Evolutionary conservation across 1,140 invertebrate species (phyloP), one percentile per base, ranked within the genome.

Genomic region (Hylaeus volcanicus): DNA sequence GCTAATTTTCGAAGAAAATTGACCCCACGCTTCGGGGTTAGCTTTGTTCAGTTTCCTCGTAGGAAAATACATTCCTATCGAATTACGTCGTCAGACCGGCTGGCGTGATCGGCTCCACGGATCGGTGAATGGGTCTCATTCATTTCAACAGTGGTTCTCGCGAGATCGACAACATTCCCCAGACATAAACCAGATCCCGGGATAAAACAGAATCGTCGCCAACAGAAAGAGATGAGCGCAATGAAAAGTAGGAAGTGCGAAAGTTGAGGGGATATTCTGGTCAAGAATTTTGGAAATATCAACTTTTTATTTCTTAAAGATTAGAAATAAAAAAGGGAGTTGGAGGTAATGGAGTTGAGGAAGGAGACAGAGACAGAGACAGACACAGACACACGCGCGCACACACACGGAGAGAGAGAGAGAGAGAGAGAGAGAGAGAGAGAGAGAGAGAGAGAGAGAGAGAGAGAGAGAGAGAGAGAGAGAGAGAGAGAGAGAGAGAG

Each of bases 41-140:
- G 26, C 26, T 26, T 51, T 51, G 70, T 53, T 53, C 63, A 48
- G 76, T 78, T 85, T 71, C 63, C 60, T 55, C 56, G 79, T 66
- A 63, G 53, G 79, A 81, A 87, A 86, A 89, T 85, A 80, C 87
- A 89, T 90, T 89, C 86, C 88, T 81, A 84, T 87, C 77, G 84
- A 84, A 88, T 88, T 86, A 88, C 87, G 84, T n/a, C 3, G 74
- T 48, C 48, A 72, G 61, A 69, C 15, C 43, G 15, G 45, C 15
- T 37, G 26, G 48, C 26, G 55, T 55, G 71, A 77, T 77, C 82
- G 61, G 63, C 51, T 74, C 71, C 45, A 37, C 71, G 83, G 76
- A 82, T 86, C 82, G 72, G 74, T 76, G 80, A 88, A 88, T 88
- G 84, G 80, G 45, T 68, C 63, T 80, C 74, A 85, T 86, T 88